Evolutionary conservation across 2,113 vertebrate genomes (phyloP).

Genomic region (Fukomys damarensis): DNA sequence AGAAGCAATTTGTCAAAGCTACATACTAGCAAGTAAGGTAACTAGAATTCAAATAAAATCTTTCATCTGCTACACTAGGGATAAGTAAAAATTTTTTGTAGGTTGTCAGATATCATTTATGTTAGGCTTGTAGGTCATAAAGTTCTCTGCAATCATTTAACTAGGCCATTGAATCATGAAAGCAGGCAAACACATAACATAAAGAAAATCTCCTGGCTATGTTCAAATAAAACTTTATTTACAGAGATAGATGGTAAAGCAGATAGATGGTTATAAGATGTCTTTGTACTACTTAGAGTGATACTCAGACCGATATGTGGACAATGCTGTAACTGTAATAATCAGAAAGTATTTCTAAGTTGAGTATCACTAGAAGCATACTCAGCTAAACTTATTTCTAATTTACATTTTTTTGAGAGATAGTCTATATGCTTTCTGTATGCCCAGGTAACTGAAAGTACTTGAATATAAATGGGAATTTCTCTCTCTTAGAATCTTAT

Average conservation of each 20-base stretch:
- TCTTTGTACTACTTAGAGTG: not conserved
- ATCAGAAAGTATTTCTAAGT: not conserved
- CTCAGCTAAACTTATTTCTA: not conserved
- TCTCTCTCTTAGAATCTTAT: not conserved
- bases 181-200: not conserved
- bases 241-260: not conserved
- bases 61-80: not conserved
- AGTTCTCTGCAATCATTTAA: not conserved
- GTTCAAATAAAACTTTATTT: constrained; percentile 11
- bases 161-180: not conserved
- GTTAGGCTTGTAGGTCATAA: not conserved
- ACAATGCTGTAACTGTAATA: not conserved
- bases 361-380: not conserved
- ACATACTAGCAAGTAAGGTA: not conserved
- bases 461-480: not conserved
- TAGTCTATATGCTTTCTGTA: not conserved
- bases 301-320: not conserved
- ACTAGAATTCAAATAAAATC: not conserved
- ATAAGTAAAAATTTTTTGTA: not conserved
- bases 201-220: not conserved
- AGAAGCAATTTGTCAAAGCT: not conserved
- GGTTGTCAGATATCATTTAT: not conserved
- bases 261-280: not conserved
- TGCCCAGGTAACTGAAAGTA: not conserved
- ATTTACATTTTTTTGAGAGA: not conserved